These are phyloP conservation scores for Agrochola macilenta DNA, from an alignment of 2,888 invertebrate species.

Conservation along the genomic window DNA sequence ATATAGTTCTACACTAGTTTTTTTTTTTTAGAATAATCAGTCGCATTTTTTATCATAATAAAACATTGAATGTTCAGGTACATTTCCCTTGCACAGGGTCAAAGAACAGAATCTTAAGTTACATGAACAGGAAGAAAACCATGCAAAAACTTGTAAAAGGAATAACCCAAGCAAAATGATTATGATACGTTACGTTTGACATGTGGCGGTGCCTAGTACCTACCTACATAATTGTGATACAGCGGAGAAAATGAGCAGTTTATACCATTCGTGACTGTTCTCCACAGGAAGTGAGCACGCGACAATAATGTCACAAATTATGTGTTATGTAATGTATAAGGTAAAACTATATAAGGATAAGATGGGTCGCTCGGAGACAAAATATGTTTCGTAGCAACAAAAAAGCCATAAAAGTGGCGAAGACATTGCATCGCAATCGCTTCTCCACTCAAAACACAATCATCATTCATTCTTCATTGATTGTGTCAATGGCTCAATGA, in stretches of 20 bases:
- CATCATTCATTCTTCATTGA: neutral
- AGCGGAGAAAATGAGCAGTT: slow-evolving; percentile 48
- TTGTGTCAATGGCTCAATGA: no score
- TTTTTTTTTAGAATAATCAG: no score
- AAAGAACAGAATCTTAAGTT: neutral
- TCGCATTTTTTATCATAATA: no score
- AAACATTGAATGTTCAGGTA: neutral
- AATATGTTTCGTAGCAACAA: neutral
- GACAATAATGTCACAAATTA: slow-evolving; percentile 28
- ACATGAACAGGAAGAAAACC: neutral
- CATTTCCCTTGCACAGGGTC: neutral
- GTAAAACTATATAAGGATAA: no score
- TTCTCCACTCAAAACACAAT: neutral
- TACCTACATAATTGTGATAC: slow-evolving; percentile 35
- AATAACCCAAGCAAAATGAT: slow-evolving; percentile 14
- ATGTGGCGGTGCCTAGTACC: slow-evolving; percentile 1
- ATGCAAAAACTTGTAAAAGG: neutral
- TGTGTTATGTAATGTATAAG: slow-evolving; percentile 30
- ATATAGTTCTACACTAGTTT: neutral
- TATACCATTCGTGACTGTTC: slow-evolving; percentile 24
- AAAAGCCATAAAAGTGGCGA: neutral
- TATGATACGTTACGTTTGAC: slow-evolving; percentile 11
- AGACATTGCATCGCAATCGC: neutral
- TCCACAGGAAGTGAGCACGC: slow-evolving; percentile 49
- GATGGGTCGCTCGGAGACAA: neutral